phyloP scores from a whole-genome alignment of 1,140 invertebrate species.

The Pachyrhynchus sulphureomaculatus region DNA sequence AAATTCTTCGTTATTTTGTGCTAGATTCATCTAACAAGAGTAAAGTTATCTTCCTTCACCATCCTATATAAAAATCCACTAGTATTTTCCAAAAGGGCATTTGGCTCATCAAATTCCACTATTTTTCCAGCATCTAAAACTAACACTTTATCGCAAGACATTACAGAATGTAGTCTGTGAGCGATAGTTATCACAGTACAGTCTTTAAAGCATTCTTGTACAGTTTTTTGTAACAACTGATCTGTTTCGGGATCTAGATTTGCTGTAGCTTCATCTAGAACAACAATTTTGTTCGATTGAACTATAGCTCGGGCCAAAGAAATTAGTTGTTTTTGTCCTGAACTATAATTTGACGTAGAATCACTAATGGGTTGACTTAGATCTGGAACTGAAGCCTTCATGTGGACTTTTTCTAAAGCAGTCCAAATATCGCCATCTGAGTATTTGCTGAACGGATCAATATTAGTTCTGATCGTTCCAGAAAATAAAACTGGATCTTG shows the following conservation, averaged over 20 bases:
- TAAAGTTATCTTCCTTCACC: too few species aligned
- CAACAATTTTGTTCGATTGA: background rate
- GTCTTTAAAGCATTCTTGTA: background rate
- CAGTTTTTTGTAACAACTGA: background rate
- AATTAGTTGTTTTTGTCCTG: background rate
- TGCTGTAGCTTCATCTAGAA: background rate
- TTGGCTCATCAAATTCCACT: constrained; percentile 72
- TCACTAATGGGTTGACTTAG: background rate
- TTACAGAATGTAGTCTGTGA: background rate
- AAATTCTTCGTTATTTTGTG: too few species aligned
- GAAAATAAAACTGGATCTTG: too few species aligned
- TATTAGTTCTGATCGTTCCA: too few species aligned
- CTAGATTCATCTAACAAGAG: too few species aligned
- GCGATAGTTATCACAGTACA: constrained; percentile 1
- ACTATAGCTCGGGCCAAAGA: background rate
- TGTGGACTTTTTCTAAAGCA: background rate
- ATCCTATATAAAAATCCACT: constrained; percentile 57
- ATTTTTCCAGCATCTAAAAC: constrained; percentile 36
- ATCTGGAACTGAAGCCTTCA: background rate
- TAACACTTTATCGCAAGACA: background rate
- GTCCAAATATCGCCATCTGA: background rate
- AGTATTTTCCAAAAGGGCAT: constrained; percentile 62
- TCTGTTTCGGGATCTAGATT: background rate
- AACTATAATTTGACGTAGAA: background rate
- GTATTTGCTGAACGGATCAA: too few species aligned